Conservation (phyloP, 2,797 vertebrate species). For the Anabas testudineus region DNA sequence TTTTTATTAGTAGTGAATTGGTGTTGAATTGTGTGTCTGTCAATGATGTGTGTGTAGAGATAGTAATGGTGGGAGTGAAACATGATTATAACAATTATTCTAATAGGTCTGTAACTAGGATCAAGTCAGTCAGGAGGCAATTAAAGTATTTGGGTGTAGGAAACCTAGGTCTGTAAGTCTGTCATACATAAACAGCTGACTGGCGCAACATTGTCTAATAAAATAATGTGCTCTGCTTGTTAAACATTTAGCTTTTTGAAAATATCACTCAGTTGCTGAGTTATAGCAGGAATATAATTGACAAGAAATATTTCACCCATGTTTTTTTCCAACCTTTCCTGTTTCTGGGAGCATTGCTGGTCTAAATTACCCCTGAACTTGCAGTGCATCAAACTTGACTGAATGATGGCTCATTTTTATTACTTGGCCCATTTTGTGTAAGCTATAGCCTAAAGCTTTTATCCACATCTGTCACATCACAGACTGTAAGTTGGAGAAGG, state of each 20-base stretch:
- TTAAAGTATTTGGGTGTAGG: constrained; percentile 46
- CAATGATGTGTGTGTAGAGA: constrained; percentile 65
- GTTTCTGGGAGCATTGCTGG: constrained; percentile 21
- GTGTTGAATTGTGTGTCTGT: constrained; percentile 75
- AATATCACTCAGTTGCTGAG: constrained; percentile 20
- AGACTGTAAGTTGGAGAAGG: constrained; percentile 44
- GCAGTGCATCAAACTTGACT: constrained; percentile 58
- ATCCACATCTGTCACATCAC: constrained; percentile 66
- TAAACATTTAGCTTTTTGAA: constrained; percentile 28
- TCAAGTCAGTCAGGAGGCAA: constrained; percentile 56
- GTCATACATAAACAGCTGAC: constrained; percentile 35
- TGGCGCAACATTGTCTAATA: constrained; percentile 18
- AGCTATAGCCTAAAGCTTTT: constrained; percentile 65
- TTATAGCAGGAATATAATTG: constrained; percentile 28
- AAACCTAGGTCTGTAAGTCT: constrained; percentile 18
- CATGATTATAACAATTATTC: constrained; percentile 66
- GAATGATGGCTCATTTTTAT: constrained; percentile 66
- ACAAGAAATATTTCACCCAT: constrained; percentile 33
- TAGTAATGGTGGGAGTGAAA: constrained; percentile 53
- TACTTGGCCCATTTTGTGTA: constrained; percentile 63
- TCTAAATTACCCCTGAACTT: constrained; percentile 58
- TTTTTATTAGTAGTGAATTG: constrained; percentile 76
- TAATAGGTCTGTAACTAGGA: constrained; percentile 59
- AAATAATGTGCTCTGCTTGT: constrained; percentile 26
- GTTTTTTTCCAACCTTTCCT: not conserved